Base-by-base conservation (phyloP, 2,888 invertebrate genomes). In the Nudaria mundana region DNA sequence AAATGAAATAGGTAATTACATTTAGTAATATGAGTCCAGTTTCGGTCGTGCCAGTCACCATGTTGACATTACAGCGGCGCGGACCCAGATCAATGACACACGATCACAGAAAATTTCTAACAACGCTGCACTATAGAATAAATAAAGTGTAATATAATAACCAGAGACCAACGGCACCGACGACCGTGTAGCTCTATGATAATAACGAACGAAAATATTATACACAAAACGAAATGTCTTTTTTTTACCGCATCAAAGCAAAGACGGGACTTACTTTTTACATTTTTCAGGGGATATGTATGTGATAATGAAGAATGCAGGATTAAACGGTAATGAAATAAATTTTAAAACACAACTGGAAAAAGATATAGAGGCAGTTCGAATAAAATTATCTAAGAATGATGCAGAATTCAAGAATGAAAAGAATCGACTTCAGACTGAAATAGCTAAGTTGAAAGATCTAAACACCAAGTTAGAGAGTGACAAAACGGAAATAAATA, bases 1-100 rank as follows among this genome's bases (percentile, higher is more conserved):
- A 80, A 94, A 92, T 66, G 97, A 98, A 90, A 94, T 97, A 52
- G 93, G 94, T 92, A 80, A 71, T 42, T 13, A 13, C n/a, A 26
- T 20, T 20, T 5, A 20, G 20, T 20, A 5, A n/a, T n/a, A n/a
- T n/a, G n/a, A n/a, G n/a, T n/a, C n/a, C n/a, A n/a, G n/a, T n/a
- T n/a, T n/a, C n/a, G n/a, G n/a, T n/a, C n/a, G n/a, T n/a, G n/a
- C n/a, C n/a, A n/a, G n/a, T n/a, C n/a, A n/a, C n/a, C n/a, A n/a
- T n/a, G n/a, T n/a, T n/a, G n/a, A n/a, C n/a, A n/a, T n/a, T n/a
- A n/a, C n/a, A n/a, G n/a, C n/a, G n/a, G n/a, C n/a, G n/a, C n/a
- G n/a, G n/a, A n/a, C n/a, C n/a, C n/a, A n/a, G n/a, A n/a, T n/a
- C n/a, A n/a, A n/a, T n/a, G n/a, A n/a, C n/a, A n/a, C n/a, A n/a